Base-by-base conservation (phyloP, 2,888 invertebrate genomes). In the Heliconius ethilla region DNA sequence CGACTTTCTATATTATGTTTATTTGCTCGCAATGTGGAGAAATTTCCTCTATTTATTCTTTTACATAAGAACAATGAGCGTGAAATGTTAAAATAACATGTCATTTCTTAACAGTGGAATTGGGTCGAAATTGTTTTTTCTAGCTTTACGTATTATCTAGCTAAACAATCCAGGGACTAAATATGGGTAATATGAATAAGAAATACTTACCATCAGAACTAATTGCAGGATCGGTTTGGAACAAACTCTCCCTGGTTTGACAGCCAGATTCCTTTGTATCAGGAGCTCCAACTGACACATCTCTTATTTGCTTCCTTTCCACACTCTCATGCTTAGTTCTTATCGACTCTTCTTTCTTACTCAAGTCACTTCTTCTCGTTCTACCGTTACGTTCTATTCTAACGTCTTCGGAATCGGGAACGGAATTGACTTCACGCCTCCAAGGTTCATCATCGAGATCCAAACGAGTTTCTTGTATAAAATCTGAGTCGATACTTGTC, bases 171-270 rank as follows among this genome's bases (percentile, higher is more conserved):
- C 22, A 9, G 22, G 22, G 55, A 33, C 33, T 33, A 4, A 0
- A 33, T 33, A 33, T 45, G 11, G 45, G 45, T 13, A 40, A 40
- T 40, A 40, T 11, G 40, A 11, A 40, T 11, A 40, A 40, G 40
- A 11, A 70, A n/a, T 22, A 74, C 89, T 89, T 84, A 91, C 94
- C 93, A 83, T 93, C 92, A 76, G 94, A 93, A 84, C 94, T 93
- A 0, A 89, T 88, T 0, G 92, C 89, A 3, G 91, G 87, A 70
- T 92, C 94, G 0, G 89, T 84, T 75, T 94, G 92, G 86, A 97
- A 97, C 55, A 97, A 90, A 85, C 97, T 97, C 88, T 97, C 98
- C 83, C 98, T 95, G 0, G 98, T 98, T 88, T 98, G 98, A 87
- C 98, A 98, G 0, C 92, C 89, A 1, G 92, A 93, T 79, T 94